These are phyloP conservation scores for Dendrolimus punctatus DNA, from an alignment of 1,140 invertebrate genomes.

Conservation along the genomic window DNA sequence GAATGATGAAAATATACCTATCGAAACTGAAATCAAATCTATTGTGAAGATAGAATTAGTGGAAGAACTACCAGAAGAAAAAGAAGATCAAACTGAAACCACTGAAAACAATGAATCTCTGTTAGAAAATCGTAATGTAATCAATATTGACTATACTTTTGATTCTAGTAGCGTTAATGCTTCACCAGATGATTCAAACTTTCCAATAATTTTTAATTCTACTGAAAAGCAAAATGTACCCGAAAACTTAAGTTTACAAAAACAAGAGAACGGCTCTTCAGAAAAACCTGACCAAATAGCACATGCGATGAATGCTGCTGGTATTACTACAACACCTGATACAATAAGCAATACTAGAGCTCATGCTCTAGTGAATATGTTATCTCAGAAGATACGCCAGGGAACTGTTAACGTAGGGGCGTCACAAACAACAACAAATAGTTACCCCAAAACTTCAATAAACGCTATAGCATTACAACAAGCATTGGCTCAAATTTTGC, in stretches of 20 bases:
- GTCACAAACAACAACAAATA: conserved; percentile 35
- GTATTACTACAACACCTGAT: conserved; percentile 44
- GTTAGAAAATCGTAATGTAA: conserved; percentile 21
- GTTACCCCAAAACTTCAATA: conserved; percentile 50
- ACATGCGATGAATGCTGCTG: conserved; percentile 58
- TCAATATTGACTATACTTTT: conserved; percentile 38
- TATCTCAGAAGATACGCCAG: conserved; percentile 47
- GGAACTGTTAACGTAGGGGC: conserved; percentile 11
- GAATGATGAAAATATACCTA: conserved; percentile 36
- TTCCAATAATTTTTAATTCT: conserved; percentile 20
- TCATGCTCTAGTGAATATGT: conserved; percentile 43
- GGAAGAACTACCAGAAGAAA: conserved; percentile 34
- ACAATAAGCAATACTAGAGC: conserved; percentile 30
- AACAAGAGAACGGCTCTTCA: conserved; percentile 31
- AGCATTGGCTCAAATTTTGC: conserved; percentile 65
- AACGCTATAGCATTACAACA: conserved; percentile 64
- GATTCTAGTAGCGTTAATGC: conserved; percentile 22
- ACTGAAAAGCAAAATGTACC: conserved; percentile 8
- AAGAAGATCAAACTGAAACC: conserved; percentile 27
- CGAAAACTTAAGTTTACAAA: conserved; percentile 5
- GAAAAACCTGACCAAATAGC: conserved; percentile 63
- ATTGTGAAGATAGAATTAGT: conserved; percentile 39
- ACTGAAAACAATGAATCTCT: conserved; percentile 27
- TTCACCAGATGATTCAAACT: conserved; percentile 10
- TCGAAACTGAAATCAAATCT: conserved; percentile 42